Evolutionary conservation across 2,888 invertebrate genomes (phyloP), one percentile per base, ranked within the genome.

Genomic region (Drosophila sordidula): DNA sequence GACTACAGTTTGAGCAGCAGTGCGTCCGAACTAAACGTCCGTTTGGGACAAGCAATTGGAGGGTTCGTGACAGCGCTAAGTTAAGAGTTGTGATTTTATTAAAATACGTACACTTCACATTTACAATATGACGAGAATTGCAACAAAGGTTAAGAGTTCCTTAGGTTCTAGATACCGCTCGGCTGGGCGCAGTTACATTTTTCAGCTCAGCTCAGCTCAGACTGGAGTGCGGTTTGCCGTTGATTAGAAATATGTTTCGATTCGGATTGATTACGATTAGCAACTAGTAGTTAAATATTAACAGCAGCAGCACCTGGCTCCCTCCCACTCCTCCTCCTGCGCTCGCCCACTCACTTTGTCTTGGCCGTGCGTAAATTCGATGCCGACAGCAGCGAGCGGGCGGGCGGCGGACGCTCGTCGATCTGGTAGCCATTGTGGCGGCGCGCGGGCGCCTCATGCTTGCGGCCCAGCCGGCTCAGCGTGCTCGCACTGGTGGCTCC

Each of bases 301-400:
- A 77, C 74, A 76, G 66, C 75, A 56, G 32, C 32, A 76, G 76
- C 76, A 76, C 76, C 76, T 42, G 57, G 44, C 41, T 36, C 16
- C 4, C 26, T 12, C 4, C 2, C 3, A 8, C 8, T 22, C 16
- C 44, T 25, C 3, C 22, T 14, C 4, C 2, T 4, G 8, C 8
- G n/a, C 16, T 9, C 9, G 3, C 8, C 9, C 9, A 0, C 41
- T 80, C 69, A 87, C 65, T 85, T 85, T 36, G 70, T 65, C 47
- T 74, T 82, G 65, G 86, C 71, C 73, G 76, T 90, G 64, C 89
- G 90, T 70, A 90, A 75, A 79, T 90, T 90, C 68, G 91, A 89
- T n/a, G 91, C 61, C n/a, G 85, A 91, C 9, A 91, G 67, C 52
- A 90, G 87, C 16, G 92, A 91, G 50, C 92, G 88, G 9, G 91